These are phyloP conservation scores for Anticlea derivata DNA, from an alignment of 2,888 invertebrate genomes.

Conservation along the genomic window DNA sequence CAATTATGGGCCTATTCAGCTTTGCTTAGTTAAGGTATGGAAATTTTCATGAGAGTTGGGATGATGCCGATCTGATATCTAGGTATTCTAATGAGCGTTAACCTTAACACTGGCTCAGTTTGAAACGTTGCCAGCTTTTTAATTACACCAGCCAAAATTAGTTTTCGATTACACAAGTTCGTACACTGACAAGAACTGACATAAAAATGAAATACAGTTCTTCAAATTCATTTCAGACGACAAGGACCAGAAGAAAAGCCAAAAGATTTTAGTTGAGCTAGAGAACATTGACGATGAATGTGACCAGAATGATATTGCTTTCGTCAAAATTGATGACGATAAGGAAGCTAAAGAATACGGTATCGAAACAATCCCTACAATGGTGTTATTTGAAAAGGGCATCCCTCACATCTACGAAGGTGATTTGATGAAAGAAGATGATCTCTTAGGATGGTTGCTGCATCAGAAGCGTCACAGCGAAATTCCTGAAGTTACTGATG, in stretches of 20 bases:
- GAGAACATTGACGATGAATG: constrained; percentile 98
- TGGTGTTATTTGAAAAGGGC: constrained; percentile 90
- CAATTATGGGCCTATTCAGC: background rate
- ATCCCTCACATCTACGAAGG: constrained; percentile 91
- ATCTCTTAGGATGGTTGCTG: constrained; percentile 93
- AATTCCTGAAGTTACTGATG: constrained; percentile 96
- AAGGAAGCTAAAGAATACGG: constrained; percentile 95
- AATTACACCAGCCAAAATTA: constrained; percentile 22
- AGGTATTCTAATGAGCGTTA: constrained; percentile 7
- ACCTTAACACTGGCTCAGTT: constrained; percentile 16
- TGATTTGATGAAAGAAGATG: constrained; percentile 95
- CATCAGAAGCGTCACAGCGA: constrained; percentile 96
- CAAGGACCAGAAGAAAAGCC: constrained; percentile 95
- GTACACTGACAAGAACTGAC: constrained; percentile 70
- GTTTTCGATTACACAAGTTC: constrained; percentile 40
- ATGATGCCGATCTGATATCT: background rate
- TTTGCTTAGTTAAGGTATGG: background rate
- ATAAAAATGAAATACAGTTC: constrained; percentile 81
- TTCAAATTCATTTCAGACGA: constrained; percentile 87
- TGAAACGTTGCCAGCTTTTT: constrained; percentile 61
- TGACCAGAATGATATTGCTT: constrained; percentile 95
- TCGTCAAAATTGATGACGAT: constrained; percentile 95
- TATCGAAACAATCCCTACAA: constrained; percentile 91
- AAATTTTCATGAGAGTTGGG: background rate
- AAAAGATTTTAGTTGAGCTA: constrained; percentile 91